Evolutionary conservation across 2,797 vertebrate species (phyloP), one percentile per base, ranked within the genome.

Genomic region (Silurus aristotelis): DNA sequence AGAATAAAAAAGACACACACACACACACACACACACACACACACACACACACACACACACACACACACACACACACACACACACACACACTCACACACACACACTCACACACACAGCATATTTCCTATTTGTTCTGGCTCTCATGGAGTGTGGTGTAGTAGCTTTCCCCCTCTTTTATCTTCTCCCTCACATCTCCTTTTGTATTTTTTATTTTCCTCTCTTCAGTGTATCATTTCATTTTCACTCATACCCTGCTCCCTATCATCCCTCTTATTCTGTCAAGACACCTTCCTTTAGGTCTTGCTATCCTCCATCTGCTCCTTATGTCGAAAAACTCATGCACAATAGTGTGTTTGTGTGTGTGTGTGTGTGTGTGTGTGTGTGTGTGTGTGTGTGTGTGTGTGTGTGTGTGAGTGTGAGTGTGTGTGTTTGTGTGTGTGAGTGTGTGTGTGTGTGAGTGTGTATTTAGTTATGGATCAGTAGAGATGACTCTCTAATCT

Each of bases 271-370:
- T 89, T 75, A 56, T 61, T 19, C 64, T 86, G 70, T 87, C 76
- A 84, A 84, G 27, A 79, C 88, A 80, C 64, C 64, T 80, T 48
- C 22, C 22, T 43, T 64, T 19, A 46, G 20, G 77, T 71, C 77
- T 84, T 84, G 87, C 87, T 87, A 75, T 25, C 79, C 80, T 80
- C 77, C 46, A 43, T 68, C 68, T 80, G 60, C 14, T 60, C 31
- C 71, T 77, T 38, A 48, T 63, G n/a, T 13, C 73, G 38, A 63
- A 82, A 31, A 56, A 68, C 80, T 14, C 55, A 31, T 61, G 75
- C 38, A 77, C 60, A 79, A 46, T 71, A 8, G 27, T 20, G 52
- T 60, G 81, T 82, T 67, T 46, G 31, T 58, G 66, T 68, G 46
- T 56, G 67, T 31, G 38, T 46, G 31, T 56, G 66, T 68, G 46